Evolutionary conservation across 2,113 vertebrate genomes (phyloP), one percentile per base, ranked within the genome.

Genomic region (Hydrolagus affinis): DNA sequence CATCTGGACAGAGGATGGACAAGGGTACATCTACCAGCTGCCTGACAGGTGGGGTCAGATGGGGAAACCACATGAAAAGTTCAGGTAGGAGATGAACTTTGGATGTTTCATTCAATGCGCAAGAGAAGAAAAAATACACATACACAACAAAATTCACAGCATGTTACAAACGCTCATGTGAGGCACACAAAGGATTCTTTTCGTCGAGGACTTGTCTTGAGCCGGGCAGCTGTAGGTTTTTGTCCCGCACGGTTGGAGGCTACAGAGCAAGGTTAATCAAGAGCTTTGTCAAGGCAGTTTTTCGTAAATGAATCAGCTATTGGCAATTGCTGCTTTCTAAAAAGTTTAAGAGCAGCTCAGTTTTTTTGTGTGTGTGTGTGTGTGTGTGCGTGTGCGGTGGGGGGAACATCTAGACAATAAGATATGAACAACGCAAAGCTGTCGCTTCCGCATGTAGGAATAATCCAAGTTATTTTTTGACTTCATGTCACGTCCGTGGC

Each of bases 1-100:
- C 87, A 88, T 95, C 88, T 95, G 94, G 94, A 94, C 92, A 10
- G 91, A 93, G 87, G 92, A 92, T 56, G 93, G 94, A 85, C 90
- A 90, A 87, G 91, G 93, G 87, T 94, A 91, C 75, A 94, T 95
- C 90, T 95, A 94, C 94, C 94, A 95, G 94, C 94, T 96, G 94
- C 92, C 93, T 62, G 94, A 94, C 94, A 95, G 95, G 95, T 96
- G 94, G 92, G 93, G 89, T 90, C 91, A 92, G 90, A 92, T 91
- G 91, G 91, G 91, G 87, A 89, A 4, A 88, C 87, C 85, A 85
- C 89, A 90, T 87, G 89, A 88, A 88, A 91, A 90, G 90, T 90
- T 92, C 92, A 93, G 93, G 94, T 94, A 94, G 89, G 90, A 91
- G 91, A 91, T 92, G 92, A 92, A 92, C 92, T 91, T 92, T 86